These are phyloP conservation scores for Euschistus heros DNA, from an alignment of 1,140 invertebrate species.

Conservation along the genomic window DNA sequence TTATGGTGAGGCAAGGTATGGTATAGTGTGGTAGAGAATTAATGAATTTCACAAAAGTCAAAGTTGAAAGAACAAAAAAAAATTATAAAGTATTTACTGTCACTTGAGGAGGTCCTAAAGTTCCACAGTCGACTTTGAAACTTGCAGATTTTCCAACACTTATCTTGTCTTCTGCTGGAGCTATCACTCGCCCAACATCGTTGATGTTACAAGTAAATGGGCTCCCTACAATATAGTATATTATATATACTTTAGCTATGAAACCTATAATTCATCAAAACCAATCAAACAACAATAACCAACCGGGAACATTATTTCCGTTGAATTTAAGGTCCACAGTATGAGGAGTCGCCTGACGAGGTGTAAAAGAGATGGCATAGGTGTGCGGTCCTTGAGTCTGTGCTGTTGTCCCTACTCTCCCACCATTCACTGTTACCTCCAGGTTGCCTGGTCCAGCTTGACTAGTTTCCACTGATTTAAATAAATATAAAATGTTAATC, in stretches of 20 bases:
- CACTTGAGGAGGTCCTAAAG: constrained; percentile 58
- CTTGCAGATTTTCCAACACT: constrained; percentile 71
- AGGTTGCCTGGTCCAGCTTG: constrained; percentile 92
- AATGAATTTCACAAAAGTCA: neutral
- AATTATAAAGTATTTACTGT: constrained; percentile 45
- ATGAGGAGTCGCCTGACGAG: constrained; percentile 76
- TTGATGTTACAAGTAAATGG: constrained; percentile 62
- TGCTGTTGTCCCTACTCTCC: constrained; percentile 87
- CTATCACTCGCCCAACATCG: constrained; percentile 61
- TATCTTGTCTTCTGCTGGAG: constrained; percentile 80
- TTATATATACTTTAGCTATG: too few relatives aligned
- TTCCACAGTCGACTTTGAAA: constrained; percentile 70
- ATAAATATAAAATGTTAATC: neutral
- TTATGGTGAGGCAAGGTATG: too few relatives aligned
- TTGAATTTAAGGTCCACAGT: constrained; percentile 92
- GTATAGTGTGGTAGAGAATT: too few relatives aligned
- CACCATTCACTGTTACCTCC: constrained; percentile 94
- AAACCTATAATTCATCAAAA: too few relatives aligned
- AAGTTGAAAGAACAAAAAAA: neutral
- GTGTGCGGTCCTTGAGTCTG: constrained; percentile 88
- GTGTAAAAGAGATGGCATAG: constrained; percentile 95
- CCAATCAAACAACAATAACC: neutral
- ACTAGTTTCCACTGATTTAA: constrained; percentile 80
- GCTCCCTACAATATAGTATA: constrained; percentile 37
- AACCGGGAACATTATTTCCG: constrained; percentile 85